A percentile compares a stretch with the other conserved stretches of the same genome.
phyloP scores from a whole-genome alignment of 2,113 vertebrate genomes.

The Epinephelus lanceolatus region DNA sequence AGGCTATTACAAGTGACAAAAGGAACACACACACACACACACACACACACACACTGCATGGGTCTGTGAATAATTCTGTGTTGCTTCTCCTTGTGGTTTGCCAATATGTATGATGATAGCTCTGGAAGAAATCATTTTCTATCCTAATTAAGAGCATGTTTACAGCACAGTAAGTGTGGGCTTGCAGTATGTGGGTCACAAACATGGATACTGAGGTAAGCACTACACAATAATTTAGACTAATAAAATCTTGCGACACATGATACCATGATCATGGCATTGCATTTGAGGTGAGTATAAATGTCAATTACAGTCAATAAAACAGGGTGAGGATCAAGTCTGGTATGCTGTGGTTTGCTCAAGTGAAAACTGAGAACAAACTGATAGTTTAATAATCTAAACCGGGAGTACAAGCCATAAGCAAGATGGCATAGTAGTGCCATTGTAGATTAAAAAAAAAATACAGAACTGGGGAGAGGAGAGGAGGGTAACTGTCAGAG shows the following conservation, averaged over 20 bases:
- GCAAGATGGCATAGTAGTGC: too few species aligned
- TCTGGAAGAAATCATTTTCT: constrained; percentile 41
- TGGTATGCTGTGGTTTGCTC: constrained; percentile 5
- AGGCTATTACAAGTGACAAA: constrained; percentile 39
- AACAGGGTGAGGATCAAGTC: constrained; percentile 9
- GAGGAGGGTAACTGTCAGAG: too few species aligned
- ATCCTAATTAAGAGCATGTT: constrained; percentile 62
- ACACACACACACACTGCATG: constrained; percentile 12
- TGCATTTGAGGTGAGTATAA: constrained; percentile 17
- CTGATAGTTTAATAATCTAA: neutral
- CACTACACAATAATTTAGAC: neutral
- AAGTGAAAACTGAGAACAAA: neutral
- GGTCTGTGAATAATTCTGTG: constrained; percentile 11
- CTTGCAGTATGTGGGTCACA: constrained; percentile 11
- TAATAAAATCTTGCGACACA: constrained; percentile 16
- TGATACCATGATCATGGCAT: neutral
- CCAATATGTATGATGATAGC: constrained; percentile 49
- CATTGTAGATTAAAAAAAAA: too few species aligned
- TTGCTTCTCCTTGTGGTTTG: constrained; percentile 36
- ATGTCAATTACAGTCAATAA: constrained; percentile 21
- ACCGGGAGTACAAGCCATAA: neutral
- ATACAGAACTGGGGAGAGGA: too few species aligned
- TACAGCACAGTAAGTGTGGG: constrained; percentile 31
- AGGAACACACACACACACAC: constrained; percentile 27
- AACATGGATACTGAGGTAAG: constrained; percentile 18